Base-by-base conservation (phyloP, 2,888 invertebrate genomes). In the Drosophila robusta region DNA sequence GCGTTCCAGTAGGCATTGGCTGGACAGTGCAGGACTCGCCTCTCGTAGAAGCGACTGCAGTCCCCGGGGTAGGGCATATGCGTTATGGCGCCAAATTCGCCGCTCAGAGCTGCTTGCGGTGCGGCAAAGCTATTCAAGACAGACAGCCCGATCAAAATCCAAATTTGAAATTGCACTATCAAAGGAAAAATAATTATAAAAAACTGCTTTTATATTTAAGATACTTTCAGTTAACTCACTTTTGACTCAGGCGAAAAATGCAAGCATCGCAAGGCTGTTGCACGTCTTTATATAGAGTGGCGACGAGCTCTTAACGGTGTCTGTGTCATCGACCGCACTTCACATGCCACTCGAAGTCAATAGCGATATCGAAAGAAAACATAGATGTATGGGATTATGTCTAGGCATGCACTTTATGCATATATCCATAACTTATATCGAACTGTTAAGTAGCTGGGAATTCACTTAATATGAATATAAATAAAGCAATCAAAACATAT, bases 41-140 rank as follows among this genome's bases (percentile, higher is more conserved):
- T 62, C 49, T 75, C 62, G 26, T 51, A 73, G 34, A 62, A 82
- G 6, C 18, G 64, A 24, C 57, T 65, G 18, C 82, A 82, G 36
- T 82, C 80, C 1, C 64, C 73, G 12, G 75, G 67, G 49, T 62
- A 52, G 1, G 67, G 22, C 3, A 0, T 6, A 56, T 60, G 42
- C 1, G 38, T 18, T 3, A 49, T 22, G 11, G 38, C 24, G 8
- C 5, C 18, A 3, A 18, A 0, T n/a, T 3, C 29, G 16, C 3
- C 26, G 18, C 2, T 4, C 9, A 14, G n/a, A 7, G n/a, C 6
- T 18, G 7, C 2, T 45, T 65, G 46, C 6, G 61, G 16, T 11
- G 29, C n/a, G 0, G 24, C 44, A n/a, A 24, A 16, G 4, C 42
- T 52, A 24, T n/a, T 36, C 12, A 62, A 12, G 5, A 42, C 22